Evolutionary conservation across 2,888 invertebrate species (phyloP).

Genomic region (Synergus japonicus): DNA sequence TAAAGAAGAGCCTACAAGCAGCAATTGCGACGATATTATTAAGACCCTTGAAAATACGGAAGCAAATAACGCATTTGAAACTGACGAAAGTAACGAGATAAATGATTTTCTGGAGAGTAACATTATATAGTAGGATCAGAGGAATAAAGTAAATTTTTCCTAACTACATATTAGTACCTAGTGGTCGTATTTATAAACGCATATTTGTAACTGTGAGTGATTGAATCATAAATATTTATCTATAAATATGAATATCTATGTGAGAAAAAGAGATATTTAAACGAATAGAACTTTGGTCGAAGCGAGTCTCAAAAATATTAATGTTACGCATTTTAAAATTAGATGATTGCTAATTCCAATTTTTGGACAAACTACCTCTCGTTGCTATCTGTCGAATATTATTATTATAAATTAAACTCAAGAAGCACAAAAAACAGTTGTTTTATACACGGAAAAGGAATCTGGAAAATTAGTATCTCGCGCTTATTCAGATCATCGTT

Average conservation of each 20-base stretch:
- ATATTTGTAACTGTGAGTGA: conserved; percentile 41
- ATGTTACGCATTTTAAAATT: conserved; percentile 28
- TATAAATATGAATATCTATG: conserved; percentile 36
- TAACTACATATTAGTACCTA: conserved; percentile 33
- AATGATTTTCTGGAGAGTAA: conserved; percentile 25
- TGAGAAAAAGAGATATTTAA: conserved; percentile 37
- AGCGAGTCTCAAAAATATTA: conserved; percentile 36
- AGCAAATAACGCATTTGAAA: conserved; percentile 15
- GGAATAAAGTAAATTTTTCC: conserved; percentile 25
- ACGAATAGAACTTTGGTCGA: conserved; percentile 34
- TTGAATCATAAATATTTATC: conserved; percentile 41
- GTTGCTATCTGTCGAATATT: conserved; percentile 36
- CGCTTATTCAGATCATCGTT: not conserved
- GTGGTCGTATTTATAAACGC: conserved; percentile 40
- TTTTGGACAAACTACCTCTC: conserved; percentile 42
- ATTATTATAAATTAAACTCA: conserved; percentile 19
- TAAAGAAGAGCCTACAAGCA: conserved; percentile 36
- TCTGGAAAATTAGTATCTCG: not conserved
- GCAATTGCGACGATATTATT: conserved; percentile 3
- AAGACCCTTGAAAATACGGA: not conserved
- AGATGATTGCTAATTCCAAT: conserved; percentile 38
- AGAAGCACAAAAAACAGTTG: conserved; percentile 12
- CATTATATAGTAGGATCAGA: conserved; percentile 31
- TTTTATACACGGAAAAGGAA: conserved; percentile 12
- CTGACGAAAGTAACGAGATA: conserved; percentile 20